These are phyloP conservation scores for Petrocephalus schoutedeni DNA, from an alignment of 2,797 vertebrate species.

Conservation along the genomic window DNA sequence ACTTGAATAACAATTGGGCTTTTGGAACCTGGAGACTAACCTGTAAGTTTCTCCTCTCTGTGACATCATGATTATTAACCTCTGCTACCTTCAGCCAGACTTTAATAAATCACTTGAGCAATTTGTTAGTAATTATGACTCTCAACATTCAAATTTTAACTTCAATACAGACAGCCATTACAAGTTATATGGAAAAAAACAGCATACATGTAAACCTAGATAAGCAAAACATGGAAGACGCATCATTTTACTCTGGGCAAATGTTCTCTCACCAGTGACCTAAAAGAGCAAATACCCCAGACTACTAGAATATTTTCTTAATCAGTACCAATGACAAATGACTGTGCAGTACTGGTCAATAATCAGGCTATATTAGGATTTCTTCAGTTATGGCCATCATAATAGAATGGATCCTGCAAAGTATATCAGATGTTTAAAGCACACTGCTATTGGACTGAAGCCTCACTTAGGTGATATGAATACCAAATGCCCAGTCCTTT, in stretches of 20 bases:
- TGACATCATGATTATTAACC: no score
- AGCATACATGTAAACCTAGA: background rate
- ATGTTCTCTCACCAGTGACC: background rate
- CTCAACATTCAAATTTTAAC: no score
- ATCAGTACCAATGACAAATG: background rate
- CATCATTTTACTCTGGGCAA: background rate
- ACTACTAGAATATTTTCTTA: background rate
- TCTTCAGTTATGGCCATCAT: background rate
- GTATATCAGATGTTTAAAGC: background rate
- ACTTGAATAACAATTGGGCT: no score
- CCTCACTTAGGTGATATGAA: background rate
- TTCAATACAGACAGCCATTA: background rate
- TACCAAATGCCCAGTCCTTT: background rate
- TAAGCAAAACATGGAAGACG: background rate
- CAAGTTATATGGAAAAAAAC: background rate
- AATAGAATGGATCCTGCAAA: background rate
- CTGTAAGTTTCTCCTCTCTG: no score
- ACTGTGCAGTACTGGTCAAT: background rate
- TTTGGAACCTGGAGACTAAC: no score
- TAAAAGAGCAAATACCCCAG: background rate
- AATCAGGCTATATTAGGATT: background rate
- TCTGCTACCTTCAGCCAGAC: no score
- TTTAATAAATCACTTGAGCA: no score
- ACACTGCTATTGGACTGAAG: background rate
- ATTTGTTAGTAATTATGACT: no score